Evolutionary conservation across 2,888 invertebrate genomes (phyloP).

Genomic region (Ashinkailepas kermadecensis): DNA sequence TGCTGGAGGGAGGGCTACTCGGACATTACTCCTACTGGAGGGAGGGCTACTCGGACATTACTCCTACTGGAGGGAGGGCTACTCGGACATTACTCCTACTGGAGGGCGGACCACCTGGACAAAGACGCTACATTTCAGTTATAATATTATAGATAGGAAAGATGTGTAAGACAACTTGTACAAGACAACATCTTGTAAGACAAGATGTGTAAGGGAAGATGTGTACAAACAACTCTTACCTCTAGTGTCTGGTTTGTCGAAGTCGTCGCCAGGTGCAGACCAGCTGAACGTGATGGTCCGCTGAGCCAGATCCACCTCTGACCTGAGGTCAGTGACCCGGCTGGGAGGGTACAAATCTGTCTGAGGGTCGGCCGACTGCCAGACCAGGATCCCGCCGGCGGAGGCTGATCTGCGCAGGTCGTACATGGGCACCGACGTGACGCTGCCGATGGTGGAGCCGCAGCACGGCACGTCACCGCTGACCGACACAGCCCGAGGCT

Average conservation of each 20-base stretch:
- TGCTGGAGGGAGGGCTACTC: too few relatives aligned
- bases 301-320: conserved; percentile 45
- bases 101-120: too few relatives aligned
- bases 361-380: conserved; percentile 38
- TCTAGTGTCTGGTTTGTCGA: conserved; percentile 34
- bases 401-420: background rate
- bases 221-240: background rate
- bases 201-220: too few relatives aligned
- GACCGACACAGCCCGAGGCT: conserved; percentile 19
- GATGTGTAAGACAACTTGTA: too few relatives aligned
- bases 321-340: conserved; percentile 51
- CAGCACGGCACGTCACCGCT: conserved; percentile 37
- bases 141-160: too few relatives aligned
- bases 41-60: too few relatives aligned
- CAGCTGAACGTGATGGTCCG: conserved; percentile 50
- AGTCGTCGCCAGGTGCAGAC: conserved; percentile 51
- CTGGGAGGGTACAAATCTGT: conserved; percentile 43
- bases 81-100: too few relatives aligned
- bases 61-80: too few relatives aligned
- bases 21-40: too few relatives aligned
- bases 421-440: conserved; percentile 15
- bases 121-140: too few relatives aligned
- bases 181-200: too few relatives aligned
- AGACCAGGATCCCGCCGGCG: conserved; percentile 23
- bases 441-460: conserved; percentile 25